A percentile compares a stretch with the other conserved stretches of the same genome.
phyloP scores from a whole-genome alignment of 2,113 vertebrate genomes.

The Paramormyrops kingsleyae region DNA sequence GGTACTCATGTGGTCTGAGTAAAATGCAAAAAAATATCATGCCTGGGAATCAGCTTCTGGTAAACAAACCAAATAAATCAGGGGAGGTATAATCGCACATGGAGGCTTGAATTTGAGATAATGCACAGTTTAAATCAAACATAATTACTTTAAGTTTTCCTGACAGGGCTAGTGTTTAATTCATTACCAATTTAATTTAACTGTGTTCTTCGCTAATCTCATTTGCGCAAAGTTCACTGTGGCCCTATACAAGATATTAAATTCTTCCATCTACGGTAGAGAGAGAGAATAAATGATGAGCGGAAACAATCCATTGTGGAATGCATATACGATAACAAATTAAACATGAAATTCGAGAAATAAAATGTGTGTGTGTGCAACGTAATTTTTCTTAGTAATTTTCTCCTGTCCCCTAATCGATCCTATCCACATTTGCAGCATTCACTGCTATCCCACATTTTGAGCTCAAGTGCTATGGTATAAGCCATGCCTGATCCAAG shows the following conservation, averaged over 20 bases:
- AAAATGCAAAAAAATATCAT: neutral
- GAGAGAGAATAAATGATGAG: neutral
- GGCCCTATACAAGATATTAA: constrained; percentile 23
- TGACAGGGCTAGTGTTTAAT: constrained; percentile 39
- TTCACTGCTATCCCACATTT: neutral
- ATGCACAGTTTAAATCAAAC: constrained; percentile 23
- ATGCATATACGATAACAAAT: constrained; percentile 20
- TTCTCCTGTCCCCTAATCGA: neutral
- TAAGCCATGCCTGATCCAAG: neutral
- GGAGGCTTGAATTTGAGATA: constrained; percentile 17
- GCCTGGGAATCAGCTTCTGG: neutral
- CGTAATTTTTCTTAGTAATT: neutral
- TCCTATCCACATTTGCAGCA: neutral
- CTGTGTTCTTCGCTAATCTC: constrained; percentile 36
- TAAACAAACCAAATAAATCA: constrained; percentile 10
- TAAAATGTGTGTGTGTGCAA: neutral
- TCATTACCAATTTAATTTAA: constrained; percentile 36
- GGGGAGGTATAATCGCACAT: constrained; percentile 10
- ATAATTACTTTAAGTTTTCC: constrained; percentile 28
- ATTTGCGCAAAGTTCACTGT: constrained; percentile 26
- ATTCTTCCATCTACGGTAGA: constrained; percentile 13
- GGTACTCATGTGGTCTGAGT: neutral
- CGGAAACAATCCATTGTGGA: constrained; percentile 23
- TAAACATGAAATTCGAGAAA: constrained; percentile 13
- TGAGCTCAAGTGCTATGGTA: neutral